Percentiles rank a stretch among this genome's conserved stretches.
These are phyloP conservation scores for Stomatorhinus walkeri DNA, from an alignment of 2,797 vertebrate species.

Conservation along the genomic window DNA sequence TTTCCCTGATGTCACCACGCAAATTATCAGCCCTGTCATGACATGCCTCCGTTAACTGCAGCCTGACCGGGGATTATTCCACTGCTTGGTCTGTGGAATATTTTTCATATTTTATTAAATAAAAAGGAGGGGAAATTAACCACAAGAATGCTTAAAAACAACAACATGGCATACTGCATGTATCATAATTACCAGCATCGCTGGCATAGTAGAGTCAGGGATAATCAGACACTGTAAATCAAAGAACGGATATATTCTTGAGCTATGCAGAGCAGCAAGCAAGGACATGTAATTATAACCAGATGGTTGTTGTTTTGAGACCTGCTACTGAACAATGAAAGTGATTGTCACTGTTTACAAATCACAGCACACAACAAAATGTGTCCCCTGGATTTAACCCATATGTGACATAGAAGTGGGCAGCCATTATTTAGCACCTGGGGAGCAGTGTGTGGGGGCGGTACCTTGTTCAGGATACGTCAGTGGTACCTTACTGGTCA, in stretches of 20 bases:
- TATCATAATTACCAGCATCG: background rate
- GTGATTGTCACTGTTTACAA: background rate
- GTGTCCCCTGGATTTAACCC: background rate
- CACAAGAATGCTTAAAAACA: background rate
- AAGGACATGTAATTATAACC: background rate
- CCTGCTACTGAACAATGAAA: background rate
- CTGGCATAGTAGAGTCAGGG: background rate
- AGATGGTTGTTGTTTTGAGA: background rate
- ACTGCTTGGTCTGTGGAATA: background rate
- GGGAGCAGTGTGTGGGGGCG: background rate
- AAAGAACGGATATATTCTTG: background rate
- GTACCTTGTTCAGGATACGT: background rate
- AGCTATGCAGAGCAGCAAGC: background rate
- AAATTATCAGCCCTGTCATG: background rate
- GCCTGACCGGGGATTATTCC: background rate
- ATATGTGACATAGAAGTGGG: background rate
- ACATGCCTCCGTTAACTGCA: background rate
- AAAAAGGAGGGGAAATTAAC: background rate
- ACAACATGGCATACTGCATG: background rate
- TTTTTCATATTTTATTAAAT: background rate
- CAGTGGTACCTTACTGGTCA: background rate
- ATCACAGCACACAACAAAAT: background rate
- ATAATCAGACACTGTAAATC: background rate
- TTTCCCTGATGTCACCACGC: slow-evolving; percentile 1
- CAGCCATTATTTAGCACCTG: background rate